Base-by-base conservation (phyloP, 2,888 invertebrate species). In the Mesochorus sp. region DNA sequence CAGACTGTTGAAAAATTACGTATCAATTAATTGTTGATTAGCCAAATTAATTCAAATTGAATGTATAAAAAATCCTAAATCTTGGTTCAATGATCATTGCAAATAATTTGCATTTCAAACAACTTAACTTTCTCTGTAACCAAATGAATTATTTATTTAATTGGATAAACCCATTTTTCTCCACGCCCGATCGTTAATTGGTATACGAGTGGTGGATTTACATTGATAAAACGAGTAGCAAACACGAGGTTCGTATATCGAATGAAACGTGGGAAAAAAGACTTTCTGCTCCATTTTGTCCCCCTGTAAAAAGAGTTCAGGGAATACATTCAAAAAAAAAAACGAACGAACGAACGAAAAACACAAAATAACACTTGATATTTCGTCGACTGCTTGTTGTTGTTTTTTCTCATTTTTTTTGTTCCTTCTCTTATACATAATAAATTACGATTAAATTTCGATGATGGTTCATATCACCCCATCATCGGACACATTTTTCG, bases 401-500 rank as follows among this genome's bases (percentile, higher is more conserved):
- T 6, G 55, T 21, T 19, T 42, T 28, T 61, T 55, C n/a, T n/a
- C n/a, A n/a, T 47, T 49, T 34, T 62, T 47, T 37, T 61, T 49
- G 55, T 55, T 72, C 61, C 10, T 39, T 51, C 8, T 21, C 59
- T 66, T 55, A 61, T 39, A 72, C 67, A 72, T 72, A 61, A 76
- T 44, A 61, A 72, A 72, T 61, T 72, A 76, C 47, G 37, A 61
- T 59, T 66, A 49, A 66, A 49, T 51, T 66, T 39, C 42, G 51
- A 12, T 14, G 42, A 42, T 14, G 42, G 14, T 42, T 42, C 0
- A 3, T 42, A 3, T 14, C 5, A 0, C 14, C 17, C 0, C 42
- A 5, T 14, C 2, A 0, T n/a, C 5, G 42, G 17, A 14, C 5
- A 0, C 10, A 5, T 42, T 0, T 42, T 42, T 39, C n/a, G n/a